Evolutionary conservation across 2,888 invertebrate genomes (phyloP).

Genomic region (Acholoe squamosa): DNA sequence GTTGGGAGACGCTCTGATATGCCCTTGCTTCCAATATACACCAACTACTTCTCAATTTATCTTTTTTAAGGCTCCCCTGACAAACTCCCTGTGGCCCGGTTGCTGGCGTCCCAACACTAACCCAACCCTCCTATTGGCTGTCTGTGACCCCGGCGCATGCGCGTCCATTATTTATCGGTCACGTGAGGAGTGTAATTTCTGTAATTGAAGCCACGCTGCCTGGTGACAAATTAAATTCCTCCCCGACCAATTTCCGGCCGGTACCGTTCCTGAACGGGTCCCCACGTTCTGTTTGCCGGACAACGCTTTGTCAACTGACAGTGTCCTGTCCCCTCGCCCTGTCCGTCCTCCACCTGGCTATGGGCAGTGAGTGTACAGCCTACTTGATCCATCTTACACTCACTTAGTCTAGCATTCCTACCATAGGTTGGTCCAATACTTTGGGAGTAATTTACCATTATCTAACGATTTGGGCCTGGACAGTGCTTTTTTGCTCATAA

Average conservation of each 20-base stretch:
- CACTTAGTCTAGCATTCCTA: too few relatives aligned
- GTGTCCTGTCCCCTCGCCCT: neutral
- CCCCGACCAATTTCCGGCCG: neutral
- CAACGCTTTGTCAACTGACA: neutral
- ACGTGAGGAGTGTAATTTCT: neutral
- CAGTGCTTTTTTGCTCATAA: too few relatives aligned
- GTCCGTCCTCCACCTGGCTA: neutral
- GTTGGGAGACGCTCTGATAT: too few relatives aligned
- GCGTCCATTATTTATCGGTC: neutral
- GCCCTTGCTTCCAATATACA: too few relatives aligned
- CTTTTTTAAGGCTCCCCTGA: too few relatives aligned
- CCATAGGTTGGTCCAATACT: too few relatives aligned
- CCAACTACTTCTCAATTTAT: too few relatives aligned
- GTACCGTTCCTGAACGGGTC: neutral
- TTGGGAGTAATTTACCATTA: too few relatives aligned
- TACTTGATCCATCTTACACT: too few relatives aligned
- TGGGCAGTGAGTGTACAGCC: too few relatives aligned
- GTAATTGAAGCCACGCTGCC: neutral
- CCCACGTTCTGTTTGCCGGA: neutral
- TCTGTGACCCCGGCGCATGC: neutral
- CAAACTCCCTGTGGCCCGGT: too few relatives aligned
- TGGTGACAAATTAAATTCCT: slow-evolving; percentile 31
- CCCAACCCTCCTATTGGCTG: neutral
- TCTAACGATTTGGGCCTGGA: too few relatives aligned
- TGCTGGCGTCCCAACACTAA: neutral